Conservation (phyloP, 2,797 vertebrate species). For the Crypturellus tataupa region DNA sequence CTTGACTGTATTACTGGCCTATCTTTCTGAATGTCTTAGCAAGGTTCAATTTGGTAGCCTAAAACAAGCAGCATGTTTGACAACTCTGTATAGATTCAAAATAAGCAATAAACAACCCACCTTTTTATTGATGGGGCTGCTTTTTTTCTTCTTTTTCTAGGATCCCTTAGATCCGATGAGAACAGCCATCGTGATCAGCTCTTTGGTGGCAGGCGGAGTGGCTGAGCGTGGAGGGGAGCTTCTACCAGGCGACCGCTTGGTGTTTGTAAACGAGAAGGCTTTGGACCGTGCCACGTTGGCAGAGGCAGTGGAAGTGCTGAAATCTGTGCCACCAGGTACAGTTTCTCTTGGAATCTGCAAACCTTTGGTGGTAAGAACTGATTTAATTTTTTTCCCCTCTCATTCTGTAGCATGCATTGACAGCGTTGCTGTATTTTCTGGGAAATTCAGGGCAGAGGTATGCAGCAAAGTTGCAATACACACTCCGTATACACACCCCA, state of each 20-base stretch:
- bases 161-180: slow-evolving; percentile 90
- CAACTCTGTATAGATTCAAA: background rate
- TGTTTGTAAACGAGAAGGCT: slow-evolving; percentile 88
- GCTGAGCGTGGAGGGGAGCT: slow-evolving; percentile 86
- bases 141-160: slow-evolving; percentile 76
- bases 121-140: background rate
- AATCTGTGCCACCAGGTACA: slow-evolving; percentile 86
- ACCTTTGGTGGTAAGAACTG: slow-evolving; percentile 85
- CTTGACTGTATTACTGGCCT: background rate
- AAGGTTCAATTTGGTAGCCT: background rate
- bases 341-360: slow-evolving; percentile 92
- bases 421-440: background rate
- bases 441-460: background rate
- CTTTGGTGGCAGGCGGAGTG: slow-evolving; percentile 88
- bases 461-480: background rate
- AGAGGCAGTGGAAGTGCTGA: slow-evolving; percentile 92
- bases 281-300: slow-evolving; percentile 84
- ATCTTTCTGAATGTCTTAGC: background rate
- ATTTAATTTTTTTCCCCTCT: background rate
- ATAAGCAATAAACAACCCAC: background rate
- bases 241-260: slow-evolving; percentile 92
- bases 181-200: slow-evolving; percentile 94
- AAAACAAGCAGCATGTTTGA: background rate
- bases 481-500: rapidly evolving
- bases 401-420: rapidly evolving